phyloP scores from a whole-genome alignment of 1,140 invertebrate genomes.

The Lepidurus apus region DNA sequence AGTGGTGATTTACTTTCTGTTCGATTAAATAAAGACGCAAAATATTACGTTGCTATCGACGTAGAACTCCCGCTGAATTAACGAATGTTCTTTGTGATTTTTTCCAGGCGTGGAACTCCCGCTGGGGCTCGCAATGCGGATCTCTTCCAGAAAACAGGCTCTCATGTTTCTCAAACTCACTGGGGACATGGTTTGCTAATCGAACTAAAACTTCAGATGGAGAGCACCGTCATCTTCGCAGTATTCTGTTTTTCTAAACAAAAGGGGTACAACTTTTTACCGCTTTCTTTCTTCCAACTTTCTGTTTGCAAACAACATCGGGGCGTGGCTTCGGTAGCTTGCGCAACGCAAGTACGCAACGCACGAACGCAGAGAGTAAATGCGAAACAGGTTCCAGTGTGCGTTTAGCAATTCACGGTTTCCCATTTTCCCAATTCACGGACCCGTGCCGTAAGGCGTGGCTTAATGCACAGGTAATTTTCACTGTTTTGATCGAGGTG shows the following conservation, averaged over 20 bases:
- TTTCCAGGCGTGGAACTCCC: slow-evolving; percentile 24
- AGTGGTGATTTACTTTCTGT: background rate
- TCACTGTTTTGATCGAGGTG: background rate
- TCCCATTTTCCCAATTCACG: no score
- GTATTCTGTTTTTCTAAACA: background rate
- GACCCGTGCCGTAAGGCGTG: background rate
- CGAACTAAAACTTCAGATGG: background rate
- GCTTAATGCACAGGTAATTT: background rate
- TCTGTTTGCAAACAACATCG: background rate
- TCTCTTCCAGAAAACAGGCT: slow-evolving; percentile 33
- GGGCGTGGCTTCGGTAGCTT: background rate
- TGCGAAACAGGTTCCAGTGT: no score
- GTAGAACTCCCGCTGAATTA: slow-evolving; percentile 34
- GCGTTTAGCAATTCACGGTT: no score
- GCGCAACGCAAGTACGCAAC: no score
- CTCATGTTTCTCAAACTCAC: slow-evolving; percentile 33
- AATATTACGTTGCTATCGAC: slow-evolving; percentile 30
- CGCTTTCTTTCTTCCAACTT: background rate
- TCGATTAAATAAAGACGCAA: background rate
- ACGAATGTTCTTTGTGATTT: slow-evolving; percentile 28
- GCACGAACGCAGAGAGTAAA: no score
- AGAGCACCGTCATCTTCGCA: background rate
- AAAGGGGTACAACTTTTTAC: background rate
- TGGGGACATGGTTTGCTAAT: slow-evolving; percentile 29
- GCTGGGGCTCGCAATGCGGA: slow-evolving; percentile 24